phyloP scores from a whole-genome alignment of 2,797 vertebrate species.

The Ptychadena robeensis region DNA sequence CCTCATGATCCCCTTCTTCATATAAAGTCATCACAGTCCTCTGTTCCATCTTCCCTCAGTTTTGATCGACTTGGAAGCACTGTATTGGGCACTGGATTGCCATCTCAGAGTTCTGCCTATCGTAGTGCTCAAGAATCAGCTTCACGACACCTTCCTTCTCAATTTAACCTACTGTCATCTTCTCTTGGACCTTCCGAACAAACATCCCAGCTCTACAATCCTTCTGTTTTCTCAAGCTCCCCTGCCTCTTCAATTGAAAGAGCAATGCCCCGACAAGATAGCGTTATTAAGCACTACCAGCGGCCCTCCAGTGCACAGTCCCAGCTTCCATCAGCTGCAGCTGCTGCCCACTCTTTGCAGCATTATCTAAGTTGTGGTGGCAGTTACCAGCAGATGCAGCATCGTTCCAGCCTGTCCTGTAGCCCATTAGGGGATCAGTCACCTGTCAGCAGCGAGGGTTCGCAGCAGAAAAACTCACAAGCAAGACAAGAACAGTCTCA shows the following conservation, averaged over 20 bases:
- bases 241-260: slow-evolving; percentile 82
- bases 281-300: slow-evolving; percentile 95
- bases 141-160: slow-evolving; percentile 85
- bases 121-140: slow-evolving; percentile 85
- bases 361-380: slow-evolving; percentile 93
- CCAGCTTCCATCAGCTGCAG: slow-evolving; percentile 84
- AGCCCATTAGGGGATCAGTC: slow-evolving; percentile 90
- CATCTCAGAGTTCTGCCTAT: slow-evolving; percentile 81
- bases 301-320: slow-evolving; percentile 85
- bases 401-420: slow-evolving; percentile 85
- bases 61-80: slow-evolving; percentile 85
- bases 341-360: slow-evolving; percentile 87
- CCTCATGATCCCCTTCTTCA: slow-evolving; percentile 92
- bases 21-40: slow-evolving; percentile 88
- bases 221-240: slow-evolving; percentile 87
- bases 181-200: slow-evolving; percentile 75
- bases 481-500: slow-evolving; percentile 71
- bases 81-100: slow-evolving; percentile 73
- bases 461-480: slow-evolving; percentile 71
- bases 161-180: slow-evolving; percentile 91
- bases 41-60: slow-evolving; percentile 83
- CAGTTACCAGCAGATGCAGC: slow-evolving; percentile 86
- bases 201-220: slow-evolving; percentile 88
- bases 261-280: slow-evolving; percentile 92
- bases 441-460: slow-evolving; percentile 76